Evolutionary conservation across 2,797 vertebrate genomes (phyloP).

Genomic region (Triplophysa yarkandensis): DNA sequence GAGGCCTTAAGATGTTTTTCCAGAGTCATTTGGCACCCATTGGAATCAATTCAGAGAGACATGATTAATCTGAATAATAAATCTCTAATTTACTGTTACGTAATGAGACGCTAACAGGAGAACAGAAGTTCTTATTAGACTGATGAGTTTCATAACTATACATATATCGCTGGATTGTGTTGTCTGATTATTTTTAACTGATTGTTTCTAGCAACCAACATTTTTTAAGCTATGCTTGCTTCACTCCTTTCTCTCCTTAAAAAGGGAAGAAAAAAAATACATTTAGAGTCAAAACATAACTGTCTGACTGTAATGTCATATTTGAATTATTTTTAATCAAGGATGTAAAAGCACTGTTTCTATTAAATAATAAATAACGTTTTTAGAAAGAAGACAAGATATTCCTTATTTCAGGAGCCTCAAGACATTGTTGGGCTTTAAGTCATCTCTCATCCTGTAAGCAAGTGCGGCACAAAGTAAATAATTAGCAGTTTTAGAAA

Average conservation of each 20-base stretch:
- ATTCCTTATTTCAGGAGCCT: background rate
- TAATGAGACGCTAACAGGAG: constrained; percentile 67
- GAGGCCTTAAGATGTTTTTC: constrained; percentile 71
- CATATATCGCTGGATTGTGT: too few relatives aligned
- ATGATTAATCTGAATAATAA: constrained; percentile 77
- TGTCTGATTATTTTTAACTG: too few relatives aligned
- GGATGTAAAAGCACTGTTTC: background rate
- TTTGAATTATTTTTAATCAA: background rate
- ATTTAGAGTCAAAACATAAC: background rate
- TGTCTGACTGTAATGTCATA: background rate
- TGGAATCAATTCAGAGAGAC: constrained; percentile 74
- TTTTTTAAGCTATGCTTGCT: background rate
- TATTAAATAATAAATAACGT: background rate
- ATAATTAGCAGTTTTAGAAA: constrained; percentile 63
- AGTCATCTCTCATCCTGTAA: constrained; percentile 22
- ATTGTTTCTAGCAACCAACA: too few relatives aligned
- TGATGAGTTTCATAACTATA: background rate
- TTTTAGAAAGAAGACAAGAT: too few relatives aligned
- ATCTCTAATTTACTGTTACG: constrained; percentile 77
- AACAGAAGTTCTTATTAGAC: constrained; percentile 68
- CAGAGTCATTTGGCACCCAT: constrained; percentile 71
- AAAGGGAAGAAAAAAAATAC: background rate
- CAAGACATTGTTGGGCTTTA: constrained; percentile 11
- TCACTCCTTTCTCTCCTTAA: background rate
- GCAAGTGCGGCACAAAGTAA: constrained; percentile 58